These are phyloP conservation scores for Micromesistius poutassou DNA, from an alignment of 2,797 vertebrate species.

Conservation along the genomic window DNA sequence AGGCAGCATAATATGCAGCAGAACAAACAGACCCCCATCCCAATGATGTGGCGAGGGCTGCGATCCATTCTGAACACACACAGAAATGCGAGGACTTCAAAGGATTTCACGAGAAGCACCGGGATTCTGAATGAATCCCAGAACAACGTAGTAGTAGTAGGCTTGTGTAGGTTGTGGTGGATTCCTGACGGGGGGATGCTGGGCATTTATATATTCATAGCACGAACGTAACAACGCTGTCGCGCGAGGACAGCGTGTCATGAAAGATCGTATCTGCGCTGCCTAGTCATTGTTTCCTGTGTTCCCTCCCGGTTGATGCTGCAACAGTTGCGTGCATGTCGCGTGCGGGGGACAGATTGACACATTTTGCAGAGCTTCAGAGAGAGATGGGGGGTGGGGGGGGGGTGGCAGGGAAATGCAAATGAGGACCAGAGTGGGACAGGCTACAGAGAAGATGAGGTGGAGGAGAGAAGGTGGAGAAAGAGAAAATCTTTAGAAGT, in stretches of 20 bases:
- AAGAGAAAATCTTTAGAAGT: constrained; percentile 36
- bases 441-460: background rate
- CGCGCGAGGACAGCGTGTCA: too few species aligned
- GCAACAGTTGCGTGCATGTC: too few species aligned
- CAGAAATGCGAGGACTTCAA: background rate
- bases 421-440: background rate
- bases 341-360: too few species aligned
- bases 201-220: background rate
- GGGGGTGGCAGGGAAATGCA: background rate
- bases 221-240: too few species aligned
- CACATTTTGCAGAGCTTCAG: background rate
- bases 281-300: too few species aligned
- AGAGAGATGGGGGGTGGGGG: too few species aligned
- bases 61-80: constrained; percentile 33
- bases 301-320: too few species aligned
- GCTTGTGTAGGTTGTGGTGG: too few species aligned
- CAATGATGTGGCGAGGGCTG: constrained; percentile 12
- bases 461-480: background rate
- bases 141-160: too few species aligned
- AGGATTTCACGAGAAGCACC: background rate
- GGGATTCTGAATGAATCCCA: background rate
- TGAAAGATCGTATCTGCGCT: too few species aligned
- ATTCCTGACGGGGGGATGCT: background rate
- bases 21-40: constrained; percentile 38
- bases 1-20: constrained; percentile 22